Conservation (phyloP, 2,113 vertebrate genomes). For the Zeus faber region DNA sequence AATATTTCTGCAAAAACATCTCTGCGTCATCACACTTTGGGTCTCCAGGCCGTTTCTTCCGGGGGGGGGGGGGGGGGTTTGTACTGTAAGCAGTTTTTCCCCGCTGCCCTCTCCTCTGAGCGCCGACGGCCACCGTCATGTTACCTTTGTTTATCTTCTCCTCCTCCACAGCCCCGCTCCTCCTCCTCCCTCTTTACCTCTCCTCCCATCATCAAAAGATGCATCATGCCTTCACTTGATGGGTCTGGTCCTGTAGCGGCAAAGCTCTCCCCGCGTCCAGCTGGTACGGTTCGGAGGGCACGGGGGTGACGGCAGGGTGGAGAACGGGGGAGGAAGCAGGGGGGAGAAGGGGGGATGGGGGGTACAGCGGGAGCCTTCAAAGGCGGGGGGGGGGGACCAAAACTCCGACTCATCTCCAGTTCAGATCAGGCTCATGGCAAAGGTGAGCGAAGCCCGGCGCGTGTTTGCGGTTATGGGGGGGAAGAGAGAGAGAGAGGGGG, state of each 20-base stretch:
- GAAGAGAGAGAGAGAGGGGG: background rate
- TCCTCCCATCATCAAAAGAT: constrained; percentile 56
- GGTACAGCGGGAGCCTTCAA: constrained; percentile 24
- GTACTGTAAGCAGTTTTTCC: constrained; percentile 66
- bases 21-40: constrained; percentile 30
- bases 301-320: constrained; percentile 32
- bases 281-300: constrained; percentile 55
- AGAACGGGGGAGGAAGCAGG: constrained; percentile 41
- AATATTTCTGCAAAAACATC: too few relatives aligned
- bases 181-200: constrained; percentile 24
- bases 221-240: constrained; percentile 58
- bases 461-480: too few relatives aligned
- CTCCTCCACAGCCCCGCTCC: constrained; percentile 39
- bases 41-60: constrained; percentile 58
- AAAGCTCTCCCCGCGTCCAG: constrained; percentile 59
- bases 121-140: constrained; percentile 61
- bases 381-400: too few relatives aligned
- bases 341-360: constrained; percentile 11
- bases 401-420: constrained; percentile 38
- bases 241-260: constrained; percentile 67
- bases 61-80: constrained; percentile 60
- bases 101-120: constrained; percentile 35
- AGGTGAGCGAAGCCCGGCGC: constrained; percentile 10
- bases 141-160: constrained; percentile 62
- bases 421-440: constrained; percentile 38